Evolutionary conservation across 2,888 invertebrate genomes (phyloP).

Genomic region (Hofmannophila pseudospretella): DNA sequence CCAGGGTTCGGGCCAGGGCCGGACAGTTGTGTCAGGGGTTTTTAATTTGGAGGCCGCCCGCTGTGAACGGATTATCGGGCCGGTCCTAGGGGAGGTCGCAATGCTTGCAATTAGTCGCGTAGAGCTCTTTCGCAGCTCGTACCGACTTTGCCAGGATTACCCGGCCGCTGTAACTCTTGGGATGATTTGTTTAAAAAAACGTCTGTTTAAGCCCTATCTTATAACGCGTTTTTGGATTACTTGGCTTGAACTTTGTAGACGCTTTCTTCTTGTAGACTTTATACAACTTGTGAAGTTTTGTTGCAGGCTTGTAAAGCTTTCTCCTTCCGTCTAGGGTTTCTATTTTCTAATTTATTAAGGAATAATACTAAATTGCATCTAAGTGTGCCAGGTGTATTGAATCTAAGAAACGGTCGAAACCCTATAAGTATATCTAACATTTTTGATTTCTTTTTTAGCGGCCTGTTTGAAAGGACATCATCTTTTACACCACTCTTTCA

Average conservation of each 20-base stretch:
- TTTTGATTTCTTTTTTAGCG: no score
- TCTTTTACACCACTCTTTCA: no score
- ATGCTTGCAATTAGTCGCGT: conserved; percentile 67
- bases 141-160: conserved; percentile 45
- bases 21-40: conserved; percentile 49
- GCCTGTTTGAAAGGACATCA: no score
- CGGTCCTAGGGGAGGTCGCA: conserved; percentile 43
- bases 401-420: no score
- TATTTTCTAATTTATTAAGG: no score
- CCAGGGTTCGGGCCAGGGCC: conserved; percentile 27
- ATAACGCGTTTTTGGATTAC: not conserved
- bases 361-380: no score
- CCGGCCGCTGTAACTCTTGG: conserved; percentile 25
- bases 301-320: no score
- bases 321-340: no score
- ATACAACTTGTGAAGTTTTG: no score
- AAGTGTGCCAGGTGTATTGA: no score
- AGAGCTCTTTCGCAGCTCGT: conserved; percentile 30
- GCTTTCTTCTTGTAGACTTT: no score
- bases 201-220: conserved; percentile 4
- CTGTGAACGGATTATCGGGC: conserved; percentile 70
- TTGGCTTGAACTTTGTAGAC: not conserved
- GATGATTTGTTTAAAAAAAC: conserved; percentile 23
- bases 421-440: no score
- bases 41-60: conserved; percentile 73